Evolutionary conservation across 2,113 vertebrate genomes (phyloP).

Genomic region (Neoarius graeffei): DNA sequence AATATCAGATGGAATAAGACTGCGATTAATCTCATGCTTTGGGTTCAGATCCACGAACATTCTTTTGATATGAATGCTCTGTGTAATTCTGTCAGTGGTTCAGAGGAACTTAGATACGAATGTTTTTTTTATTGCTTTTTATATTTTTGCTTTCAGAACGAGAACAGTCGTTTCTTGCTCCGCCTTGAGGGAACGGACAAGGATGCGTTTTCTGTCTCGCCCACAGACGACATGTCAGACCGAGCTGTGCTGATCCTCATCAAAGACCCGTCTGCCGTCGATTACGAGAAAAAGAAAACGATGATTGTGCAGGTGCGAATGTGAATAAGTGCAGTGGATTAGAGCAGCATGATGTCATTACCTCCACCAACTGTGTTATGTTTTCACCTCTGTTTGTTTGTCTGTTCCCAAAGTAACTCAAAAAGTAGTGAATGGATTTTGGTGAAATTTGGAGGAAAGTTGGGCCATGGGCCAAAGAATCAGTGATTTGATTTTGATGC

Average conservation of each 20-base stretch:
- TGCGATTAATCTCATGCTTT: not conserved
- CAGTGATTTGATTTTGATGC: too few relatives aligned
- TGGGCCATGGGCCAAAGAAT: too few relatives aligned
- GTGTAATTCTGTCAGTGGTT: not conserved
- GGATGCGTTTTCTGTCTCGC: conserved; percentile 77
- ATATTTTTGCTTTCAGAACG: conserved; percentile 66
- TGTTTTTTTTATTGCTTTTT: not conserved
- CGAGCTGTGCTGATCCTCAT: conserved; percentile 78
- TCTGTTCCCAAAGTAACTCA: too few relatives aligned
- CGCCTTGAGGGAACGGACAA: conserved; percentile 69
- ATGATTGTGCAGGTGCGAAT: conserved; percentile 80
- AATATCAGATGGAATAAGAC: not conserved
- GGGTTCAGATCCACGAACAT: not conserved
- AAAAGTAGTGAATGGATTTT: too few relatives aligned
- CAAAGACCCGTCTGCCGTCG: conserved; percentile 67
- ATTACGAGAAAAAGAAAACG: conserved; percentile 75
- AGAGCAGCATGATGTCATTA: too few relatives aligned
- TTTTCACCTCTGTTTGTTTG: too few relatives aligned
- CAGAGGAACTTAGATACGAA: not conserved
- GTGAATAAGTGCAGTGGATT: not conserved
- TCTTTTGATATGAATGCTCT: not conserved
- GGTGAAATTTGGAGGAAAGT: too few relatives aligned
- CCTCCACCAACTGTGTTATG: too few relatives aligned
- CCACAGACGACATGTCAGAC: conserved; percentile 51
- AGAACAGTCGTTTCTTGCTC: conserved; percentile 73